Base-by-base conservation (phyloP, 1,140 invertebrate species). In the Rhagoletis zephyria region DNA sequence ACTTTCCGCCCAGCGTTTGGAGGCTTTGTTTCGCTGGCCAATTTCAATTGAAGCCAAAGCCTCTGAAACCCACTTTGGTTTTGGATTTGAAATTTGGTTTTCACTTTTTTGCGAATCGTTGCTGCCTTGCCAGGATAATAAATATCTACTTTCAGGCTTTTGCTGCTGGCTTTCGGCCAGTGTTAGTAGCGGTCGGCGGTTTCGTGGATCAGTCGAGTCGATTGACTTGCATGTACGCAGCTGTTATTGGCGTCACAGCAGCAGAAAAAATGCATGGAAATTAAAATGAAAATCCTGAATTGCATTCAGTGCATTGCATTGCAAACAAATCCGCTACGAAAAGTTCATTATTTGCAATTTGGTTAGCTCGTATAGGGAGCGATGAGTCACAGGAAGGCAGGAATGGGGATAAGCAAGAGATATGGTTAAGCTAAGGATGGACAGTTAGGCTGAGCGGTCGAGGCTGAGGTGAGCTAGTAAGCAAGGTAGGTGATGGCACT, bases 281-380 rank as follows among this genome's bases (percentile, higher is more conserved):
- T 85, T 10, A 85, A 85, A 85, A 85, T 63, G 85, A 63, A 85
- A 85, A 85, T 85, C 30, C 56, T 56, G 59, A 85, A 85, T 85
- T 85, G 85, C 85, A 85, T 85, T 63, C 85, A 85, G n/a, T 81
- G 74, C 45, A 81, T 81, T 81, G 74, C 42, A 81, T 30, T 59
- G 48, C 74, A 81, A 81, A 56, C 74, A 81, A 85, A 63, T 45
- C 30, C 45, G 59, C 56, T 9, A 63, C 85, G 42, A 61, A 85
- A 85, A 85, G 60, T 60, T 85, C 42, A 61, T 85, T 85, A 85
- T 85, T 85, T 63, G 85, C 60, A 61, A 85, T 85, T 85, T 42
- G 14, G 74, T 16, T 56, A 81, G 74, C 48, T 56, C 74, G 14
- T 81, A 5, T n/a, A 51, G 48, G 0, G 74, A n/a, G n/a, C 74